Percentiles rank a stretch among this genome's conserved stretches.
phyloP scores from a whole-genome alignment of 2,113 vertebrate genomes.

The Passer montanus region DNA sequence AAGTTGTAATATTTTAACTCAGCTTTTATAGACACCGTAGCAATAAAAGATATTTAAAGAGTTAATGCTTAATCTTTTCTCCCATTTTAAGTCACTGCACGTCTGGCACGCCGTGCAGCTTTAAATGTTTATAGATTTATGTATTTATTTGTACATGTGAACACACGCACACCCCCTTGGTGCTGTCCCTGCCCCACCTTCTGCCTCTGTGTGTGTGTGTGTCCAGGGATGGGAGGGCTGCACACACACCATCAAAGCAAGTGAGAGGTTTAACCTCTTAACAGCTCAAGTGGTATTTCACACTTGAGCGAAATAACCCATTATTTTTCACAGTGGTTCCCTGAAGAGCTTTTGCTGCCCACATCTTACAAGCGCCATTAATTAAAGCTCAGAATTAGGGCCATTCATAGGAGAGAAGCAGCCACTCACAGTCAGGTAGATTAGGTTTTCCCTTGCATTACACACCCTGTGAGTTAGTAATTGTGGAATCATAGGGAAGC shows the following conservation, averaged over 20 bases:
- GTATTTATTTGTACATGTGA: background rate
- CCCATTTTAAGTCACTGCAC: background rate
- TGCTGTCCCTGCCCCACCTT: background rate
- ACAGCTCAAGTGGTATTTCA: background rate
- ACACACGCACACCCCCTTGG: too few relatives aligned
- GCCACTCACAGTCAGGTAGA: too few relatives aligned
- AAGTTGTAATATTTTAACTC: background rate
- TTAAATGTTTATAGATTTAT: background rate
- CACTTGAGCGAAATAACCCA: background rate
- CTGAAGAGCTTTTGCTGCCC: background rate
- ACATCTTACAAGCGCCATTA: background rate
- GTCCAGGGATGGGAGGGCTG: background rate
- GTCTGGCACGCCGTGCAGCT: background rate
- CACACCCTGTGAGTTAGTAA: too few relatives aligned
- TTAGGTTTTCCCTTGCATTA: background rate
- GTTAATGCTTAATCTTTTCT: background rate
- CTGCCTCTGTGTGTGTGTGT: background rate
- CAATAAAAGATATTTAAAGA: background rate
- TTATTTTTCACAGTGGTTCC: background rate
- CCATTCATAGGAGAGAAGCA: background rate
- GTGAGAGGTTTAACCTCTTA: background rate
- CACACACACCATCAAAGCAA: accelerated
- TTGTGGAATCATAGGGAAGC: background rate
- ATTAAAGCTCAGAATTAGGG: background rate
- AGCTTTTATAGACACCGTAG: background rate